A percentile compares a stretch with the other conserved stretches of the same genome.
Evolutionary conservation across 30 jellyfish, hydroid and myxozoan genomes (phyloP).

Genomic region (Morbakka virulenta): DNA sequence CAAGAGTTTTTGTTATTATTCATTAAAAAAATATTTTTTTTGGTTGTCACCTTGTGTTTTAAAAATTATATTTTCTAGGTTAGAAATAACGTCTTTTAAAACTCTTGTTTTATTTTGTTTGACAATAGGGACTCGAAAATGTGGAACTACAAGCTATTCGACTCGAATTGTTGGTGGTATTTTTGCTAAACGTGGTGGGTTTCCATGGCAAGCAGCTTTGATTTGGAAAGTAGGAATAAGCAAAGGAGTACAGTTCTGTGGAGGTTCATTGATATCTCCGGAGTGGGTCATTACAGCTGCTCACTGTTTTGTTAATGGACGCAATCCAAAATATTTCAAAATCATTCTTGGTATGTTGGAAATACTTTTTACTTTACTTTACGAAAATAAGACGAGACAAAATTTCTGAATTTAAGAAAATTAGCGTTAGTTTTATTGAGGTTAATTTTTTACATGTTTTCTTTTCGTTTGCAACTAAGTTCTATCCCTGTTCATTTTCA

Average conservation of each 20-base stretch:
- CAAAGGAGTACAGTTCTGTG: constrained; percentile 76
- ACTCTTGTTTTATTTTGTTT: too few relatives aligned
- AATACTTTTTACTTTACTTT: not conserved
- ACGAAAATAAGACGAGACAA: too few relatives aligned
- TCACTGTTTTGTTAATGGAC: constrained; percentile 85
- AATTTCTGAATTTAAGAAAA: too few relatives aligned
- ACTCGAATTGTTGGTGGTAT: constrained; percentile 87
- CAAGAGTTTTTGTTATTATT: too few relatives aligned
- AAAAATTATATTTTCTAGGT: too few relatives aligned
- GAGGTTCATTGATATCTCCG: constrained; percentile 74
- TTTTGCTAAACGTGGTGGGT: constrained; percentile 62
- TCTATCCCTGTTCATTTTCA: too few relatives aligned
- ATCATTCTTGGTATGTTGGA: constrained; percentile 50
- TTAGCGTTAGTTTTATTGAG: too few relatives aligned
- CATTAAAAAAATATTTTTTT: too few relatives aligned
- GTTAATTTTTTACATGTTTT: too few relatives aligned
- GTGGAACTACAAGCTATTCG: constrained; percentile 65
- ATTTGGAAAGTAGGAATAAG: constrained; percentile 76
- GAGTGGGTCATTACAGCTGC: constrained; percentile 85
- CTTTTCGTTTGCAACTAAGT: too few relatives aligned
- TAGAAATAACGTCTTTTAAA: too few relatives aligned
- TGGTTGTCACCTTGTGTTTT: too few relatives aligned
- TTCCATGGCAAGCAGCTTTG: constrained; percentile 93
- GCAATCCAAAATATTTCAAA: constrained; percentile 45
- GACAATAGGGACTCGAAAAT: constrained; percentile 48